These are phyloP conservation scores for Galeopsomyia nigrocyanea DNA, from an alignment of 2,888 invertebrate genomes.

Conservation along the genomic window DNA sequence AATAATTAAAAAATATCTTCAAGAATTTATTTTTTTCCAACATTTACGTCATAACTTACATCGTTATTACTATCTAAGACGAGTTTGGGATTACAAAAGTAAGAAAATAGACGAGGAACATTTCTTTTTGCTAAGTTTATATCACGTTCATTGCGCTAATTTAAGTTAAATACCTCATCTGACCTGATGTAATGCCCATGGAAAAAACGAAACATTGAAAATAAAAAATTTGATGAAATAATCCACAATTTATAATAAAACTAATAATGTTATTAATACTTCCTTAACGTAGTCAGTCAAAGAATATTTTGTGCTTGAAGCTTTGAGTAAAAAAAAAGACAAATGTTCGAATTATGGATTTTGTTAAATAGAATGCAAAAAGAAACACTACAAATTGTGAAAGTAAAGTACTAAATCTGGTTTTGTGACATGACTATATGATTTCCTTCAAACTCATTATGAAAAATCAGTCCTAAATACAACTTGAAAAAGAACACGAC, in stretches of 20 bases:
- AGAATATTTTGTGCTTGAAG: too few species aligned
- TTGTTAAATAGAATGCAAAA: too few species aligned
- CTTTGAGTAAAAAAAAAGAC: too few species aligned
- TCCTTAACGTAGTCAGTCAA: too few species aligned
- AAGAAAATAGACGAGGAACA: conserved; percentile 48
- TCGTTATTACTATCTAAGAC: conserved; percentile 48
- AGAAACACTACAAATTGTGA: conserved; percentile 11
- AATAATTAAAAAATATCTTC: conserved; percentile 41
- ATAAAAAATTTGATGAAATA: conserved; percentile 29
- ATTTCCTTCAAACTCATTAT: conserved; percentile 61
- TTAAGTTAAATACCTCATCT: conserved; percentile 1
- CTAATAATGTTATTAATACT: too few species aligned
- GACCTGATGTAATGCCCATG: not conserved
- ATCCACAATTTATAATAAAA: conserved; percentile 22
- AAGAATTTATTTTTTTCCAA: conserved; percentile 50
- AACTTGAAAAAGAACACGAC: conserved; percentile 53
- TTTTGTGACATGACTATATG: conserved; percentile 56
- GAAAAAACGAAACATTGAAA: conserved; percentile 20
- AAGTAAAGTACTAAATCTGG: conserved; percentile 27
- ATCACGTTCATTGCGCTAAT: conserved; percentile 39
- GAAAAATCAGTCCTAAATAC: conserved; percentile 62
- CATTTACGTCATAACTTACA: conserved; percentile 52
- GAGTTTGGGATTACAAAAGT: conserved; percentile 48
- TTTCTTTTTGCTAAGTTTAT: conserved; percentile 49
- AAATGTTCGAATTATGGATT: too few species aligned